Evolutionary conservation across 1,140 invertebrate species (phyloP).

Genomic region (Macrostomum lignano): DNA sequence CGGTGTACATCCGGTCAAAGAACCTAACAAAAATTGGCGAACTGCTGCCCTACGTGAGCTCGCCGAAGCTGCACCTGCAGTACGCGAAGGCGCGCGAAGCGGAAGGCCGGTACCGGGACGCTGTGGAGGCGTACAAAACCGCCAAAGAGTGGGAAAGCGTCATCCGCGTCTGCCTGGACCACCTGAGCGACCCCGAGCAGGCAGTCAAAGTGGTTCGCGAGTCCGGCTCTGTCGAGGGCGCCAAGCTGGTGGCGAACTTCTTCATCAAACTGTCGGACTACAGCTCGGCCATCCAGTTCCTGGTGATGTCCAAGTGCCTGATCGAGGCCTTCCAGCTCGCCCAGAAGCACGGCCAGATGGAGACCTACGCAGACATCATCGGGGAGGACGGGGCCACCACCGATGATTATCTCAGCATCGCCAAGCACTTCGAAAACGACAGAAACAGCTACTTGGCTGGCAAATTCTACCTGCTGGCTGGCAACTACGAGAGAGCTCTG

Average conservation of each 20-base stretch:
- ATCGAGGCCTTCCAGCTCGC: conserved; percentile 63
- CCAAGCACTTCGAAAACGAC: conserved; percentile 63
- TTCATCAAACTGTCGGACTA: conserved; percentile 78
- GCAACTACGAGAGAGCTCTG: conserved; percentile 56
- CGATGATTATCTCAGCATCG: conserved; percentile 57
- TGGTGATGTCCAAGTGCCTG: conserved; percentile 68
- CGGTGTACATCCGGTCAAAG: conserved; percentile 63
- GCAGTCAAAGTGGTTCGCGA: conserved; percentile 64
- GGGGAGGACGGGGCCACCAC: conserved; percentile 38
- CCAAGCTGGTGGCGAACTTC: conserved; percentile 74
- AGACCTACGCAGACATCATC: conserved; percentile 65
- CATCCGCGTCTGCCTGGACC: conserved; percentile 60
- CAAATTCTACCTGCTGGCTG: conserved; percentile 66
- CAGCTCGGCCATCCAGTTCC: conserved; percentile 70
- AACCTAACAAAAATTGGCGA: conserved; percentile 77
- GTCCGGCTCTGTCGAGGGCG: conserved; percentile 53
- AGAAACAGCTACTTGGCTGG: conserved; percentile 59
- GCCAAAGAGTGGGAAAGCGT: conserved; percentile 75
- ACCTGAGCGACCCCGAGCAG: conserved; percentile 69
- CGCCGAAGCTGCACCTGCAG: conserved; percentile 64
- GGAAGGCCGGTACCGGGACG: conserved; percentile 66
- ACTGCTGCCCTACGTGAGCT: conserved; percentile 52
- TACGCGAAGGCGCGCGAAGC: conserved; percentile 82
- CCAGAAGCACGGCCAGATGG: conserved; percentile 57
- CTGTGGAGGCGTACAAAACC: conserved; percentile 53